phyloP scores from a whole-genome alignment of 1,140 invertebrate genomes.

The Vanessa atalanta region DNA sequence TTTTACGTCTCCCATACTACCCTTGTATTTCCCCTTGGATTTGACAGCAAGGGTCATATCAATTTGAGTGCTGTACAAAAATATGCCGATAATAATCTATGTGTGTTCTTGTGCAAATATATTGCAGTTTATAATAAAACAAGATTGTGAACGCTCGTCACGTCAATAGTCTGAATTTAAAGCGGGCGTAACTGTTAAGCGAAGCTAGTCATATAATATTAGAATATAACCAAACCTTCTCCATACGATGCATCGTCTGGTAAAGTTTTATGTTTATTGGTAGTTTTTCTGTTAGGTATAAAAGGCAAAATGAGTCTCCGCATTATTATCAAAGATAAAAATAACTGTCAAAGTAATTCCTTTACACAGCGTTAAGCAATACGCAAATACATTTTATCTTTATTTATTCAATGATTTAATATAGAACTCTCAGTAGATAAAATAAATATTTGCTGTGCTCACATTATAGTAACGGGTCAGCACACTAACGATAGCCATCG shows the following conservation, averaged over 20 bases:
- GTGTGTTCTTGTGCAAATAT: neutral
- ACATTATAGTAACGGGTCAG: slow-evolving; percentile 14
- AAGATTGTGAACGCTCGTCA: no score
- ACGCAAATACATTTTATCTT: no score
- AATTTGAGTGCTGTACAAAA: slow-evolving; percentile 17
- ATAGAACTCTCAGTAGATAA: neutral
- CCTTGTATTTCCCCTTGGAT: slow-evolving; percentile 27
- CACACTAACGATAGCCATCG: slow-evolving; percentile 14
- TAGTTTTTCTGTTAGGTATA: no score
- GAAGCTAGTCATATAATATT: no score
- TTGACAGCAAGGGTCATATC: slow-evolving; percentile 33
- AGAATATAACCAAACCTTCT: no score
- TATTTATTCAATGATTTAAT: neutral
- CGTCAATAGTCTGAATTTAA: neutral
- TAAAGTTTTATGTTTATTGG: no score
- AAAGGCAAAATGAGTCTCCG: no score
- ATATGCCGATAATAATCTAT: slow-evolving; percentile 15
- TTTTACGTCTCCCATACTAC: slow-evolving; percentile 53
- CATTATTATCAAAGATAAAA: neutral
- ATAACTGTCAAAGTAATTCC: no score
- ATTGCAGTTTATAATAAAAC: neutral
- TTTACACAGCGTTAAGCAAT: no score
- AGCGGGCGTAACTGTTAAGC: neutral
- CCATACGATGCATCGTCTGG: no score
- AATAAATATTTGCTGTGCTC: slow-evolving; percentile 16